Conservation (phyloP, 2,888 invertebrate genomes). For the Halocaridina rubra region DNA sequence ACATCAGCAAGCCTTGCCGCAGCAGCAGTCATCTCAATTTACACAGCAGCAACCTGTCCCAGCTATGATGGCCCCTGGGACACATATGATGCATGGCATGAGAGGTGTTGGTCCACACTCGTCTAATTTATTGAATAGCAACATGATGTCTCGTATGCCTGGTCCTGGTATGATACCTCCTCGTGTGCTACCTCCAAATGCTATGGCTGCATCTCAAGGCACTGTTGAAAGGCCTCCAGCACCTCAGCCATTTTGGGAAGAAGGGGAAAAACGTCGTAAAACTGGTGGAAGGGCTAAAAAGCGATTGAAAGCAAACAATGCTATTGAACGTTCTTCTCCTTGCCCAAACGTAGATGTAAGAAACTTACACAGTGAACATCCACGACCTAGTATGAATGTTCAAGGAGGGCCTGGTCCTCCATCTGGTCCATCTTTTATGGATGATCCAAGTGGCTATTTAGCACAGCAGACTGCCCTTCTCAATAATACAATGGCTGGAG, state of each 20-base stretch:
- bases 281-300: constrained; percentile 38
- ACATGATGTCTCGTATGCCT: constrained; percentile 49
- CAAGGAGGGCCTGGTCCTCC: constrained; percentile 47
- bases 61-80: constrained; percentile 30
- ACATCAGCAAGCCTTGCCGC: constrained; percentile 26
- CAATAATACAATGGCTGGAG: constrained; percentile 78
- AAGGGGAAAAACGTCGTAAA: constrained; percentile 56
- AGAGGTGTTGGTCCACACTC: constrained; percentile 38
- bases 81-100: constrained; percentile 51
- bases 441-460: constrained; percentile 90
- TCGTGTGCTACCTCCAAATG: constrained; percentile 30
- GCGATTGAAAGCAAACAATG: constrained; percentile 39
- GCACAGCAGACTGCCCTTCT: constrained; percentile 90
- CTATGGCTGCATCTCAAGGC: constrained; percentile 25
- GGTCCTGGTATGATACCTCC: constrained; percentile 46
- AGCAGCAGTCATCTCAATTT: constrained; percentile 37
- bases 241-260: constrained; percentile 46
- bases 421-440: constrained; percentile 79
- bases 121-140: constrained; percentile 27
- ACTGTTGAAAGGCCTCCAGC: constrained; percentile 19
- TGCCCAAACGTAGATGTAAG: constrained; percentile 76
- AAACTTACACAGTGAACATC: constrained; percentile 71
- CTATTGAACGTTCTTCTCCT: constrained; percentile 67
- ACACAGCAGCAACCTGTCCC: constrained; percentile 26
- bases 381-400: constrained; percentile 5